phyloP scores from a whole-genome alignment of 2,888 invertebrate genomes.

The Patella caerulea region DNA sequence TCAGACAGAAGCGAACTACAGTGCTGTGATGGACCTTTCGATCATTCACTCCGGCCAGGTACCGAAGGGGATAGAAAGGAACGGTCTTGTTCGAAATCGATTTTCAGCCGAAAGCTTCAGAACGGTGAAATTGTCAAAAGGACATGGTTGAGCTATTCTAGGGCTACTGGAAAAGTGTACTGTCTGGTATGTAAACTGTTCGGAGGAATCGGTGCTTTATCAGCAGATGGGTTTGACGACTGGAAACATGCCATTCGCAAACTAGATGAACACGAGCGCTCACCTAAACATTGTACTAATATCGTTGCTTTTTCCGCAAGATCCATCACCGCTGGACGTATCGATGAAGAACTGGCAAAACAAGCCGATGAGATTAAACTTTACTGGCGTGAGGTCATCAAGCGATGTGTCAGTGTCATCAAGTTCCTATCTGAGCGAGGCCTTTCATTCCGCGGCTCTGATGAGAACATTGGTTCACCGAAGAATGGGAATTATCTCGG shows the following conservation, averaged over 20 bases:
- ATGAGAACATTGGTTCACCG: background rate
- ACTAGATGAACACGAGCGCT: background rate
- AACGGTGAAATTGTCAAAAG: background rate
- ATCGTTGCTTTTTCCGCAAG: background rate
- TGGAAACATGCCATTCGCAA: background rate
- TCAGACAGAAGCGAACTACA: no score
- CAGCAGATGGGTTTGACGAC: background rate
- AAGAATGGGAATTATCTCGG: background rate
- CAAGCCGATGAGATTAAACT: background rate
- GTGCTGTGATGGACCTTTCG: no score
- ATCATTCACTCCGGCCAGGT: no score
- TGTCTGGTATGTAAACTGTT: background rate
- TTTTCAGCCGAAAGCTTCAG: background rate
- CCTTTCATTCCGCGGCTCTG: background rate
- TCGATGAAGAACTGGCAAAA: background rate
- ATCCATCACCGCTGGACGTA: background rate
- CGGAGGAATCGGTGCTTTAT: background rate
- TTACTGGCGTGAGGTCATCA: background rate
- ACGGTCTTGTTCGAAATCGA: background rate
- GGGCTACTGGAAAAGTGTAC: background rate
- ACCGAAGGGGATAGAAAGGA: background rate
- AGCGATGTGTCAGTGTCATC: background rate
- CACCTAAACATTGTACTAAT: background rate
- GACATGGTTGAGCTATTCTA: background rate
- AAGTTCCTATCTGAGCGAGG: background rate